Base-by-base conservation (phyloP, 1,140 invertebrate species). In the Apolygus lucorum region DNA sequence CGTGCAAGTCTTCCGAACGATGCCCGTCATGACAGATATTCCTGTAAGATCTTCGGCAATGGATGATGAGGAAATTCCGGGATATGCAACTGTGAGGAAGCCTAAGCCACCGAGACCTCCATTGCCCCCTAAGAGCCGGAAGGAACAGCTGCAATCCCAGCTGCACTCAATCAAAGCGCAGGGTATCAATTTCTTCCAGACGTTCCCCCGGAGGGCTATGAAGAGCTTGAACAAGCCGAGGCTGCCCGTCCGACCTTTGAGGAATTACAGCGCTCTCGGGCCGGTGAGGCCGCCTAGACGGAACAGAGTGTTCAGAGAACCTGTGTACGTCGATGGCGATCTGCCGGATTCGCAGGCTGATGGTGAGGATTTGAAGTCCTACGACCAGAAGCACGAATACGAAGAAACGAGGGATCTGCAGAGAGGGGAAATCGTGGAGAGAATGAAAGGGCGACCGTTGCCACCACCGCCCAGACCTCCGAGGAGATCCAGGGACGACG, bases 391-490 rank as follows among this genome's bases (percentile, higher is more conserved):
- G 66, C 77, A 78, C 76, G 71, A 81, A 75, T 69, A 74, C 76
- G 49, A 82, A 77, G 75, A 80, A 62, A 82, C 80, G 27, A 85
- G 81, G 76, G 81, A 88, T 74, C 76, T 90, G 29, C 83, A 86
- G 65, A 89, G 87, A 21, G 88, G 86, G 14, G 85, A 87, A 68
- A 81, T 90, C 11, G 81, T 91, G 0, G 86, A 84, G 74, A 91
- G 88, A 79, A 91, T 92, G 83, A 90, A 90, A 79, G 84, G 86
- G 69, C 82, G 90, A 71, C 90, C 90, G 0, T 76, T 92, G 68
- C 90, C 90, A n/a, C 85, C 90, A 11, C 90, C 90, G 0, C 90
- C 90, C 2, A 79, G 89, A 63, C 90, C 90, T 42, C 89, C 89
- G 0, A 81, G 89, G 75, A 78, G 80, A 78, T 77, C 78, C 73